These are phyloP conservation scores for Ficedula albicollis DNA, from an alignment of 2,797 vertebrate genomes.

Conservation along the genomic window DNA sequence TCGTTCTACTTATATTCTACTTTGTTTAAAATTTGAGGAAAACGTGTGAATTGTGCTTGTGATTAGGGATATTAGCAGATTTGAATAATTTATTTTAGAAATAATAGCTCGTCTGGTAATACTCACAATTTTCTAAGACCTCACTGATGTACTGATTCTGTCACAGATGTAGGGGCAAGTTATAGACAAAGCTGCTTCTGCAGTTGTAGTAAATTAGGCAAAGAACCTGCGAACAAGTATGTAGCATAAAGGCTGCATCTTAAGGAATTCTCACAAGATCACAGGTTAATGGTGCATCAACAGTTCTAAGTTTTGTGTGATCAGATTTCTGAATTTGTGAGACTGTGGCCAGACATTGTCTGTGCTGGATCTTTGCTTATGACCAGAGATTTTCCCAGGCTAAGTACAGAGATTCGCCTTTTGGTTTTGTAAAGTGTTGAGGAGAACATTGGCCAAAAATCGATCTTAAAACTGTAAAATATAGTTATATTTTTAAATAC, in stretches of 20 bases:
- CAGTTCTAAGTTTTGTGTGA: background rate
- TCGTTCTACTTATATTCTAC: background rate
- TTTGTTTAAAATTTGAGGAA: background rate
- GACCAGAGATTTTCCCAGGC: background rate
- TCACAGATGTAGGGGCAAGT: background rate
- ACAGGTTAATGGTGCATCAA: background rate
- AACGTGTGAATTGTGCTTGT: background rate
- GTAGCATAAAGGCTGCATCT: background rate
- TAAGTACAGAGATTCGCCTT: background rate
- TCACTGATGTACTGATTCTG: background rate
- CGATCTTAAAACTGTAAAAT: background rate
- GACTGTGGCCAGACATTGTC: background rate
- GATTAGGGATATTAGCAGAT: background rate
- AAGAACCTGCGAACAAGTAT: background rate
- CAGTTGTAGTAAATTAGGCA: background rate
- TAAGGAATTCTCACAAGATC: background rate
- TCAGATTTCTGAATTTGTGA: background rate
- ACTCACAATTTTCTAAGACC: background rate
- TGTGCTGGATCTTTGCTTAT: background rate
- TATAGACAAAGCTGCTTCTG: background rate
- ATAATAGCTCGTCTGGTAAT: background rate
- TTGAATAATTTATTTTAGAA: background rate
- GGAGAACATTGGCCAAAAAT: background rate
- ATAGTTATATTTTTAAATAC: background rate
- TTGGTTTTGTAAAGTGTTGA: background rate